phyloP scores from a whole-genome alignment of 2,888 invertebrate species.

The Macrosoma leucophasiata region DNA sequence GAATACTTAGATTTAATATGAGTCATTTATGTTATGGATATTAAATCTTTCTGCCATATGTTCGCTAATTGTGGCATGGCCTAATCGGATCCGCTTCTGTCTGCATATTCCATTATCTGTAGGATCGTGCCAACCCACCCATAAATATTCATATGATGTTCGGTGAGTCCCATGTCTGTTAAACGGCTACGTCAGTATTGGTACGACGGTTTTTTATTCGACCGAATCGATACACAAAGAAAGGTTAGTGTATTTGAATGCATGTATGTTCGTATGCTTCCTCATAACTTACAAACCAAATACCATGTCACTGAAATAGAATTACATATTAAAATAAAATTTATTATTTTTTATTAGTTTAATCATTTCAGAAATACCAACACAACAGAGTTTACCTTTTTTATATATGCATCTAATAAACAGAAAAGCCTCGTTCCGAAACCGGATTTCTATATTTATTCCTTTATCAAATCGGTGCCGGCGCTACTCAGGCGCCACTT shows the following conservation, averaged over 20 bases:
- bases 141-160: slow-evolving; percentile 65
- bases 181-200: slow-evolving; percentile 17
- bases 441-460: slow-evolving; percentile 45
- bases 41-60: slow-evolving; percentile 35
- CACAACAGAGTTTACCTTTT: slow-evolving; percentile 9
- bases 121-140: slow-evolving; percentile 55
- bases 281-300: too few relatives aligned
- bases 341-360: too few relatives aligned
- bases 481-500: slow-evolving; percentile 55
- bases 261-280: too few relatives aligned
- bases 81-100: slow-evolving; percentile 61
- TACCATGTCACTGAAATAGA: too few relatives aligned
- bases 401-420: slow-evolving; percentile 1
- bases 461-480: slow-evolving; percentile 49
- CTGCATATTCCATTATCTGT: slow-evolving; percentile 68
- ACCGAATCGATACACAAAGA: too few relatives aligned
- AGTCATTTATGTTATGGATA: too few relatives aligned
- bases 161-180: slow-evolving; percentile 40
- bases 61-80: slow-evolving; percentile 53
- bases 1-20: too few relatives aligned
- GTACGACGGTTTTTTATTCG: not conserved
- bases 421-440: slow-evolving; percentile 18
- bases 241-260: too few relatives aligned
- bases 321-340: too few relatives aligned
- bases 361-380: too few relatives aligned